Evolutionary conservation across 2,888 invertebrate genomes (phyloP), one percentile per base, ranked within the genome.

Genomic region (Coremacera marginata): DNA sequence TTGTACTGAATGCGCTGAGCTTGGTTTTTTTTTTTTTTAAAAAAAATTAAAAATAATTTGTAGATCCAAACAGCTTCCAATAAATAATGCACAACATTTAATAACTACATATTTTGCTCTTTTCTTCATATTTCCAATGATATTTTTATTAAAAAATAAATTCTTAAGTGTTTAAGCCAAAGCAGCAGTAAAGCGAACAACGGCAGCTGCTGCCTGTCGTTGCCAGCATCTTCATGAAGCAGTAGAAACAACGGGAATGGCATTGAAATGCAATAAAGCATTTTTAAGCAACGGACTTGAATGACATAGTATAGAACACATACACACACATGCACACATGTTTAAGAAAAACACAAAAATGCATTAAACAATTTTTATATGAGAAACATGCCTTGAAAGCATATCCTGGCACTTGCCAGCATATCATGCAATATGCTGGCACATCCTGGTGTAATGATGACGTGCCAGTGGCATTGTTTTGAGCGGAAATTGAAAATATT

Each of bases 251-350:
- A 11, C 44, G 44, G 44, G 44, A 11, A 34, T 34, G 31, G 9
- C 44, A 49, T 68, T 68, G 68, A 51, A 51, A 68, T 51, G 68
- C 68, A 68, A 51, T 68, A 51, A 68, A 51, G 51, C n/a, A 49
- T 37, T 70, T 22, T 70, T 19, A 52, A 27, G 52, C 34, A 9
- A 31, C 52, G 9, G n/a, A n/a, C 34, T 19, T 27, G 31, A 27
- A 52, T 55, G n/a, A 31, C 55, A 52, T 70, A 19, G 31, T 52
- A n/a, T 34, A 22, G 34, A 25, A 22, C n/a, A 31, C 60, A 76
- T 9, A 5, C n/a, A 75, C 25, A 60, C n/a, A 75, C 27, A 27
- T 27, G 44, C 68, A 68, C 52, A 75, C 22, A 60, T 9, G 55
- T 52, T n/a, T 19, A 52, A n/a, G 57, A 62, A 16, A 55, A 25